Evolutionary conservation across 35 echinoderm and acorn worm genomes (phyloP), one percentile per base, ranked within the genome.

Genomic region (Chiridota heheva): DNA sequence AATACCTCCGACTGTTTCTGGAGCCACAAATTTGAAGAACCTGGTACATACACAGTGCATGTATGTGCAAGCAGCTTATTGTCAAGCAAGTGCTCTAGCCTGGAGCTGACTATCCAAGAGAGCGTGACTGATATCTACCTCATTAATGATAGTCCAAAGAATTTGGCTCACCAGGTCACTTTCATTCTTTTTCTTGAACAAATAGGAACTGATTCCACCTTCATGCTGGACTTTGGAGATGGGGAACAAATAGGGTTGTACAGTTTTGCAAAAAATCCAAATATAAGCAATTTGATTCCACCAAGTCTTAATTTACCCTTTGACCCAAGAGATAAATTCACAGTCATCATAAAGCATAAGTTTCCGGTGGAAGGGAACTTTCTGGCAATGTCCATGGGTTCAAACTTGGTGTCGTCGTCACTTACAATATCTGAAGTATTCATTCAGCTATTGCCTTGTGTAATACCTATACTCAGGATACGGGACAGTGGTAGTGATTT

Each of bases 91-190:
- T n/a, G 2, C 36, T 46, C 40, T n/a, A 43, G 29, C 0, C 30
- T 35, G 37, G 32, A 63, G 17, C 25, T 96, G 0, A 42, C 29
- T 17, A 59, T 82, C 3, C 27, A 83, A 12, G 61, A 86, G 32
- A 73, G 87, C 44, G 75, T 96, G 7, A 86, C 77, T 31, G 77
- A 69, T 70, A 17, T 90, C n/a, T 82, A 77, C 56, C 77, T 96
- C 30, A 63, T 96, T 41, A 96, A 90, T 24, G 72, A 96, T 78
- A 83, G 92, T 34, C 92, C 92, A 2, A 63, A 81, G 5, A 82
- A 60, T 39, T 30, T 62, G 40, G 49, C 36, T 15, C 56, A 87
- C 26, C 32, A 71, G n/a, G 58, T 90, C 7, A 87, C 70, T 18
- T 96, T 90, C 87, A 40, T 96, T 3, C 36, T 96, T 5, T 86